phyloP scores from a whole-genome alignment of 2,113 vertebrate genomes.

The Peromyscus leucopus region DNA sequence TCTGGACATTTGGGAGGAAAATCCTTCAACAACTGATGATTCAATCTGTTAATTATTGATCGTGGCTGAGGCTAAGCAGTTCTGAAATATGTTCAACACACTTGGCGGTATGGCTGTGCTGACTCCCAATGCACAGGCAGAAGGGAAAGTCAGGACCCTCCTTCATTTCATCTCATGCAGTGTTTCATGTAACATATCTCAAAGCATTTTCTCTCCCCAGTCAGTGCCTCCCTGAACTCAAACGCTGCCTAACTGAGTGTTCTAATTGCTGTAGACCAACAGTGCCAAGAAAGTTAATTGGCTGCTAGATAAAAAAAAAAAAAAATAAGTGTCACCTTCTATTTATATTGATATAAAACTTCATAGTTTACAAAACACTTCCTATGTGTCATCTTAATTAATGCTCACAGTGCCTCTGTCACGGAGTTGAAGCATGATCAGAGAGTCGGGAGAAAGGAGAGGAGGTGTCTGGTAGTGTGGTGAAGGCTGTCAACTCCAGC shows the following conservation, averaged over 20 bases:
- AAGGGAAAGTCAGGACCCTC: neutral
- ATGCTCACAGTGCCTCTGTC: constrained; percentile 38
- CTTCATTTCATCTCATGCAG: neutral
- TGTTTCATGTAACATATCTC: constrained; percentile 32
- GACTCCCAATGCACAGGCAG: neutral
- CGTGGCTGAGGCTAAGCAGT: neutral
- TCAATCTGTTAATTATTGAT: neutral
- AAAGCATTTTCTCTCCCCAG: neutral
- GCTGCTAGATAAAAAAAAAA: neutral
- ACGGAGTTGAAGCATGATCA: neutral
- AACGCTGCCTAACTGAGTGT: constrained; percentile 32
- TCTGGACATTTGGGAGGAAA: neutral
- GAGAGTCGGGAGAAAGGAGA: neutral
- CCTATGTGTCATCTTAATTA: constrained; percentile 66
- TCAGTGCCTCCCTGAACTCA: constrained; percentile 38
- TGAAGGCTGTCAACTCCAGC: neutral
- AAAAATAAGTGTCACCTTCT: constrained; percentile 67
- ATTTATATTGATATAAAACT: constrained; percentile 64
- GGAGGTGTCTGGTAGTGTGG: fast-evolving
- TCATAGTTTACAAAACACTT: constrained; percentile 65
- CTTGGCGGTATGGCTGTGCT: neutral
- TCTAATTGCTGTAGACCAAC: constrained; percentile 59
- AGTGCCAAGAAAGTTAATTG: constrained; percentile 69
- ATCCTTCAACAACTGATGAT: neutral
- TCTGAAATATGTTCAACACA: neutral